Percentiles rank a stretch among this genome's conserved stretches.
Conservation (phyloP, 2,113 vertebrate species). For the Melanostigma gelatinosum region DNA sequence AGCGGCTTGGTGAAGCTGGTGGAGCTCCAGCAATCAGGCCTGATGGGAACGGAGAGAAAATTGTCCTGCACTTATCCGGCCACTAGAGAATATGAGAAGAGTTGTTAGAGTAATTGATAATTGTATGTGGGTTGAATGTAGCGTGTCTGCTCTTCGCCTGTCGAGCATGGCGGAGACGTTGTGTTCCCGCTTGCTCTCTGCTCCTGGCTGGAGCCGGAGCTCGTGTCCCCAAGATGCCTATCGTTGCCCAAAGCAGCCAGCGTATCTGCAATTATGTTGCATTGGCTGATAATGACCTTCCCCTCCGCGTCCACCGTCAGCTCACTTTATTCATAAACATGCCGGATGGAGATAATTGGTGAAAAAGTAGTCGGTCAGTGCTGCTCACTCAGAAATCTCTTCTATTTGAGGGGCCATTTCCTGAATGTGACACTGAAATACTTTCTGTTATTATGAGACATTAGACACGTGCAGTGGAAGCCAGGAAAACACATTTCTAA, state of each 20-base stretch:
- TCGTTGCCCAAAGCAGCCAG: conserved; percentile 43
- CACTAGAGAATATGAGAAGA: conserved; percentile 57
- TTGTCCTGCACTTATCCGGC: conserved; percentile 54
- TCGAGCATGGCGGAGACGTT: conserved; percentile 23
- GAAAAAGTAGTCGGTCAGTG: conserved; percentile 55
- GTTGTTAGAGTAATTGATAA: conserved; percentile 70
- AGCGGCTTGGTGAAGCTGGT: conserved; percentile 17
- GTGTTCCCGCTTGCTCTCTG: conserved; percentile 43
- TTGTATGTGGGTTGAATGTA: conserved; percentile 52
- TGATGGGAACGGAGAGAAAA: conserved; percentile 32
- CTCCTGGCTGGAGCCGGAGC: conserved; percentile 4
- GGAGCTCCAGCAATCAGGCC: conserved; percentile 36
- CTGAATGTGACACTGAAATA: conserved; percentile 47
- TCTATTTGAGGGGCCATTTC: conserved; percentile 54
- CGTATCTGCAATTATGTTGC: conserved; percentile 51
- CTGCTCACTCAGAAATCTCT: conserved; percentile 50
- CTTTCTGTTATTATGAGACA: conserved; percentile 48
- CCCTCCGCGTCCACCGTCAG: conserved; percentile 41
- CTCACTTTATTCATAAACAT: conserved; percentile 59
- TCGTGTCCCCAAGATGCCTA: conserved; percentile 64
- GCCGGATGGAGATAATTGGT: conserved; percentile 57
- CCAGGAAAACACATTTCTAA: conserved; percentile 31
- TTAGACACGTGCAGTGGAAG: conserved; percentile 32
- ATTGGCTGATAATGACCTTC: conserved; percentile 55
- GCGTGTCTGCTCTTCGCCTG: conserved; percentile 22